Evolutionary conservation across 2,888 invertebrate genomes (phyloP).

Genomic region (Gymnoscelis rufifasciata): DNA sequence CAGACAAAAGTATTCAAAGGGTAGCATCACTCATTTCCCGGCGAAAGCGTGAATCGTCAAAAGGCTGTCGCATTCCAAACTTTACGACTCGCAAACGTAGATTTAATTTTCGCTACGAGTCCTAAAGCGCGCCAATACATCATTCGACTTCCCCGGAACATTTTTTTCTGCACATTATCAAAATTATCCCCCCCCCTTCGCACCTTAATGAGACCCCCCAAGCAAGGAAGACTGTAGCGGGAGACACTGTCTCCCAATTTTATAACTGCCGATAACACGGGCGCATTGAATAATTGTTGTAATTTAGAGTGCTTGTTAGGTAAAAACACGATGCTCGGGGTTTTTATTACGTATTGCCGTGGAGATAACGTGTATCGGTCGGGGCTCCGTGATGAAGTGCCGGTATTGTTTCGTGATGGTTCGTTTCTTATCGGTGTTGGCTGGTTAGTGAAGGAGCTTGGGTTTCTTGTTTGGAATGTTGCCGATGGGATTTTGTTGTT

Average conservation of each 20-base stretch:
- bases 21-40: neutral
- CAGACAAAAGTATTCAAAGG: neutral
- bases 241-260: constrained; percentile 60
- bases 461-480: too few relatives aligned
- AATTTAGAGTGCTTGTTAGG: constrained; percentile 71
- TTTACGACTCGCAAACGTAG: constrained; percentile 6
- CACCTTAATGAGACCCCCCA: constrained; percentile 62
- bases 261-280: constrained; percentile 72
- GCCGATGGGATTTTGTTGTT: too few relatives aligned
- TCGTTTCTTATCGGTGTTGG: constrained; percentile 20
- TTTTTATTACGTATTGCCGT: constrained; percentile 60
- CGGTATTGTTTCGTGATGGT: constrained; percentile 22
- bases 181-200: constrained; percentile 30
- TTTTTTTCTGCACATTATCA: constrained; percentile 31
- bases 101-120: constrained; percentile 15
- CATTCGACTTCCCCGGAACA: constrained; percentile 21
- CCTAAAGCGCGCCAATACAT: constrained; percentile 20
- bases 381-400: constrained; percentile 28
- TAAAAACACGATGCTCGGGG: constrained; percentile 62
- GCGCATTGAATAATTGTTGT: constrained; percentile 77
- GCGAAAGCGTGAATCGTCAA: neutral
- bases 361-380: constrained; percentile 46
- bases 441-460: constrained; percentile 1
- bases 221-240: too few relatives aligned
- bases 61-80: constrained; percentile 1